phyloP scores from a whole-genome alignment of 2,113 vertebrate species.

The Tragelaphus imberbis region DNA sequence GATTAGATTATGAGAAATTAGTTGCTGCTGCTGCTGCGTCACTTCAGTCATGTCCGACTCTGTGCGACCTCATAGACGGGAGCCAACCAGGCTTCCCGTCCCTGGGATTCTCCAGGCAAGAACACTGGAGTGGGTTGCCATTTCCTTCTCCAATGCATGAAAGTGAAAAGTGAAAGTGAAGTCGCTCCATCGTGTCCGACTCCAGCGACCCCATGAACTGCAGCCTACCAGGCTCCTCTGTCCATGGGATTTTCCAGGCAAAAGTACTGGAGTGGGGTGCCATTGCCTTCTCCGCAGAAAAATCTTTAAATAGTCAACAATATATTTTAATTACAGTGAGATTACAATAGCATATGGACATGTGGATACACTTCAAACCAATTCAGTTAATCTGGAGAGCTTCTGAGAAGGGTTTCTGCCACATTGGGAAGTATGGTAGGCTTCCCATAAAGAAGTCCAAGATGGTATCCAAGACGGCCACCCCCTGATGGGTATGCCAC shows the following conservation, averaged over 20 bases:
- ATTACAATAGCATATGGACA: not conserved
- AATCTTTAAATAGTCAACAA: not conserved
- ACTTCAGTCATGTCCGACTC: too few relatives aligned
- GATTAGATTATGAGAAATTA: not conserved
- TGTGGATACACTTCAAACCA: not conserved
- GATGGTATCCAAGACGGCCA: not conserved
- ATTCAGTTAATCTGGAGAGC: not conserved
- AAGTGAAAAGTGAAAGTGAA: too few relatives aligned
- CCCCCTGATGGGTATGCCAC: not conserved
- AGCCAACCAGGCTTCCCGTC: too few relatives aligned
- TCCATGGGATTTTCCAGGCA: too few relatives aligned
- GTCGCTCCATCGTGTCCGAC: too few relatives aligned
- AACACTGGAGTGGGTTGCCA: too few relatives aligned
- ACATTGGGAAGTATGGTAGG: not conserved
- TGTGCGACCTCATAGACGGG: too few relatives aligned
- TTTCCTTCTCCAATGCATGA: too few relatives aligned
- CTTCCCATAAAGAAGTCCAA: not conserved
- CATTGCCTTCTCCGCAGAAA: not conserved
- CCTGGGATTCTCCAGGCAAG: too few relatives aligned
- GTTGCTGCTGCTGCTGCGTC: not conserved
- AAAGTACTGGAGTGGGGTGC: too few relatives aligned
- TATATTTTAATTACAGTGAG: not conserved
- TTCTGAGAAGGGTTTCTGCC: not conserved
- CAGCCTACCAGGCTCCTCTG: too few relatives aligned
- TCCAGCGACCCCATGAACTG: too few relatives aligned